Base-by-base conservation (phyloP, 2,888 invertebrate species). In the Embidobia sp. region DNA sequence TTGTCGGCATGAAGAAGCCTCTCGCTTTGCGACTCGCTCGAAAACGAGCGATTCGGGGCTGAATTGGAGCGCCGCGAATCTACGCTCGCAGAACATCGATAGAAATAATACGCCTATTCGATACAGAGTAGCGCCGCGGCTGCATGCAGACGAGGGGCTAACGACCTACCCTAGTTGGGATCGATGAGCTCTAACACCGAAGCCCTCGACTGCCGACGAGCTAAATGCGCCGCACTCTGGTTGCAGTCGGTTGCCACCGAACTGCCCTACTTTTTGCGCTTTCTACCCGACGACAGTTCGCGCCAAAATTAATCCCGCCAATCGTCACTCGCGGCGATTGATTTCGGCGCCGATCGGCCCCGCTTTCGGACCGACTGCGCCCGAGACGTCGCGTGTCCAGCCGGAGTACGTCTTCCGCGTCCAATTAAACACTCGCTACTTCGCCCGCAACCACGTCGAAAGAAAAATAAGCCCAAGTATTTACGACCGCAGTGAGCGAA, bases 81-180 rank as follows among this genome's bases (percentile, higher is more conserved):
- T 53, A 49, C 11, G 66, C 44, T 49, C 49, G 75, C 16, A 57
- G 51, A 66, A 73, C 82, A 81, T 83, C 83, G 81, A 83, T 83
- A 83, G 81, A 74, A 83, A 84, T 84, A 83, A 84, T 82, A 81
- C 77, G 77, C 69, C 80, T 82, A 79, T 80, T 79, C 79, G 77
- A 80, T 82, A 80, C 70, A 77, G 79, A 69, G 46, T 3, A 26
- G 27, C 48, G 49, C 51, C 57, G 40, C 19, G 69, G 69, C 61
- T 79, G 77, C 79, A 81, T 77, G 80, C 81, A 66, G 59, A 79
- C 76, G 80, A 80, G 82, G 79, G 86, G 85, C 82, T 86, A 86
- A 86, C 82, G 86, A 86, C 86, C 86, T 82, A 81, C 80, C 81
- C 83, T n/a, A 81, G 83, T 81, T 81, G 82, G 80, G 85, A 86